Evolutionary conservation across 2,888 invertebrate genomes (phyloP), one percentile per base, ranked within the genome.

Genomic region (Plebejus melissa): DNA sequence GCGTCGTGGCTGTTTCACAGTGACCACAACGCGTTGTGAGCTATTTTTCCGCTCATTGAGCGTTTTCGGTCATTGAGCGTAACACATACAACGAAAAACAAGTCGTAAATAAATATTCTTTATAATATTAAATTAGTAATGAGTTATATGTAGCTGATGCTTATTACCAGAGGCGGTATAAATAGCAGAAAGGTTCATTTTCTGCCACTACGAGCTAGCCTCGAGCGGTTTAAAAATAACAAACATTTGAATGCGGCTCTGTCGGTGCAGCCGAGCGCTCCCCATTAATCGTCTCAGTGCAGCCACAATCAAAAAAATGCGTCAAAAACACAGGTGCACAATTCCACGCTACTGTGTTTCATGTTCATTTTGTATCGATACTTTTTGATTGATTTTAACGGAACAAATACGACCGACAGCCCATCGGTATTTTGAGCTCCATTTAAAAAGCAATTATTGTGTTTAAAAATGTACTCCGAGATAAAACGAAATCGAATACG

Each of bases 161-260:
- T 32, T 65, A 32, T 13, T n/a, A 71, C 28, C 22, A 71, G 46
- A 70, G 41, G 41, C 41, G 5, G 38, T 46, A 70, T 41, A 70
- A 70, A 70, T 46, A 70, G 70, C 70, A n/a, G 11, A 70, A 71
- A 71, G 41, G 46, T 71, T 22, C 28, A 46, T 46, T 71, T 71
- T 71, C 46, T 71, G 11, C 22, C 46, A 46, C 70, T 46, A 46
- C 71, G 28, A 71, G 46, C 41, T 71, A 71, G 71, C 71, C 71
- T 71, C 71, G 3, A 71, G 71, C 46, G 46, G 41, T 71, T 71
- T 71, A 71, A 71, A 71, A 71, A 71, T 71, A 71, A 71, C 71
- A 46, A 71, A 71, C 71, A 28, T 71, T 46, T 28, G 22, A 22
- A 71, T 71, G 46, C 46, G 41, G 28, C 71, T 36, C 22, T 46